Percentiles rank a stretch among this genome's conserved stretches.
Conservation (phyloP, 2,797 vertebrate genomes). For the Heterohyrax brucei region DNA sequence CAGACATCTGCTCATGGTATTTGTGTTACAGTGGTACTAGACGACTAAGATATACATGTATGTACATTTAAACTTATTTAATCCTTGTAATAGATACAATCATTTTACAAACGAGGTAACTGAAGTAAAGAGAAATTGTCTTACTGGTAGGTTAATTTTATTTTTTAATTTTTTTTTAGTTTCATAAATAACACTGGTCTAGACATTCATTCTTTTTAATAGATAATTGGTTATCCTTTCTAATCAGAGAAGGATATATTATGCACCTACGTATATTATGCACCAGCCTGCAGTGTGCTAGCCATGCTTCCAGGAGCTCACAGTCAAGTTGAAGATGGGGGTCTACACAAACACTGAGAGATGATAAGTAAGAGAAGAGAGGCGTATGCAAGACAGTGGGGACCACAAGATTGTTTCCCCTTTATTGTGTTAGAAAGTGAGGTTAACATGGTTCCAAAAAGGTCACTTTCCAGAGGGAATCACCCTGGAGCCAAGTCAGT, state of each 20-base stretch:
- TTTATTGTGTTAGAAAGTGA: neutral
- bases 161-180: neutral
- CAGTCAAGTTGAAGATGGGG: neutral
- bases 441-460: too few species aligned
- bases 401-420: neutral
- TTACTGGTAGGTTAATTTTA: neutral
- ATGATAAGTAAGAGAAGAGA: neutral
- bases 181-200: neutral
- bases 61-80: neutral
- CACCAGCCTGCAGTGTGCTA: neutral
- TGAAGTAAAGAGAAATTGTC: neutral
- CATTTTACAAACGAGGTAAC: neutral
- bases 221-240: neutral
- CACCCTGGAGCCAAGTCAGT: neutral
- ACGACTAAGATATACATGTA: neutral
- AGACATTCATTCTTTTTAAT: slow-evolving; percentile 1
- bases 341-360: neutral
- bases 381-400: neutral
- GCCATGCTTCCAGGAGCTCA: neutral
- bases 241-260: neutral
- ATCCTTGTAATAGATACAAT: neutral
- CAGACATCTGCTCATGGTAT: too few species aligned
- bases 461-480: neutral
- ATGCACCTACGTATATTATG: neutral
- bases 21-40: too few species aligned